phyloP scores from a whole-genome alignment of 2,113 vertebrate species.

The Trogon surrucura region DNA sequence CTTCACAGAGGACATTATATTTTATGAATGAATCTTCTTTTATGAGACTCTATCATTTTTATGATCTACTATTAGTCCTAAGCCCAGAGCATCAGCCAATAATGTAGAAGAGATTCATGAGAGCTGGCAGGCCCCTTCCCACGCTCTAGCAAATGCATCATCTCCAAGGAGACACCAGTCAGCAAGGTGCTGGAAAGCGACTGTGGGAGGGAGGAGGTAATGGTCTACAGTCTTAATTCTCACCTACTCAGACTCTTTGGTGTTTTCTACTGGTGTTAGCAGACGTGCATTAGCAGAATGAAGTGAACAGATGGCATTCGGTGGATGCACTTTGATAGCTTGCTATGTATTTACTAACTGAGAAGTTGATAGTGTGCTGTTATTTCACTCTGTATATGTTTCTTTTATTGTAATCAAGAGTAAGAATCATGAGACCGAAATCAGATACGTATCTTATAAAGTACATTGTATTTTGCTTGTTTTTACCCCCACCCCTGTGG shows the following conservation, averaged over 20 bases:
- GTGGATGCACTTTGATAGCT: neutral
- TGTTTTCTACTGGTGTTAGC: neutral
- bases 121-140: neutral
- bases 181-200: neutral
- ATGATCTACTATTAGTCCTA: neutral
- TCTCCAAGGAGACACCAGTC: neutral
- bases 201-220: neutral
- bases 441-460: slow-evolving; percentile 10
- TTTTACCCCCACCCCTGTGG: neutral
- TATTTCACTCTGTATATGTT: neutral
- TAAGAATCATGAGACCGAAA: neutral
- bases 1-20: neutral
- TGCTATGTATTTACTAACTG: neutral
- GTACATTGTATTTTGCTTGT: slow-evolving; percentile 34
- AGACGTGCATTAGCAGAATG: neutral
- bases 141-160: neutral
- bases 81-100: neutral
- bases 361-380: neutral
- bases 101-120: neutral
- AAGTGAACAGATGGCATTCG: neutral
- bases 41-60: neutral
- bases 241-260: neutral
- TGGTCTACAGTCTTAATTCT: neutral
- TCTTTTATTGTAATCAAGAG: neutral
- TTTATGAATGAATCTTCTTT: neutral